Conservation (phyloP, 2,888 invertebrate genomes). For the Tetranychus truncatus region DNA sequence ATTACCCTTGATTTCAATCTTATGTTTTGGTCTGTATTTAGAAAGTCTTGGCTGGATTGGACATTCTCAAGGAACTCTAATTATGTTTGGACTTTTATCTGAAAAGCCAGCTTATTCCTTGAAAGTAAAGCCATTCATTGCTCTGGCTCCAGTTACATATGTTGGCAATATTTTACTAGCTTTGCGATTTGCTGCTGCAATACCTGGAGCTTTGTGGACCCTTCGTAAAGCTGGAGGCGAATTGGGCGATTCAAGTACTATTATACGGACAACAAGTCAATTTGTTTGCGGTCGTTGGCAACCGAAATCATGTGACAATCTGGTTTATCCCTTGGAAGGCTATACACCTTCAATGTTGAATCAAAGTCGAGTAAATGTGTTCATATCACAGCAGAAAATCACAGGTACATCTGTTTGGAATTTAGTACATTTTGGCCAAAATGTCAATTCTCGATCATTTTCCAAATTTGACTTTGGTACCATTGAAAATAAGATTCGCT, state of each 20-base stretch:
- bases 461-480: slow-evolving; percentile 51
- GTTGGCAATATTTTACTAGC: not conserved
- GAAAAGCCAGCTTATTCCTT: not conserved
- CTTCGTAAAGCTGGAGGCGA: not conserved
- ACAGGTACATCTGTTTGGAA: slow-evolving; percentile 56
- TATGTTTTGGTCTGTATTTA: not conserved
- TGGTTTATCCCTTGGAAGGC: not conserved
- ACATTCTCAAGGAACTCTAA: slow-evolving; percentile 6
- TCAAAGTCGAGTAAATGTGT: slow-evolving; percentile 45
- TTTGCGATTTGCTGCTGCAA: not conserved
- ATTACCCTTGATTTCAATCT: not conserved
- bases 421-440: slow-evolving; percentile 51
- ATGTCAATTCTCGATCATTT: slow-evolving; percentile 37
- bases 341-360: not conserved
- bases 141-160: slow-evolving; percentile 7
- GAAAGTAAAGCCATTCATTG: slow-evolving; percentile 8
- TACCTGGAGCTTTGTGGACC: not conserved
- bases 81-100: slow-evolving; percentile 12
- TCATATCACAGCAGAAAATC: slow-evolving; percentile 46
- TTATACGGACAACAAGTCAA: not conserved
- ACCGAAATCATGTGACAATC: not conserved
- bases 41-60: slow-evolving; percentile 5
- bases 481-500: slow-evolving; percentile 41
- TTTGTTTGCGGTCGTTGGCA: not conserved
- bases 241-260: not conserved